A percentile compares a stretch with the other conserved stretches of the same genome.
phyloP scores from a whole-genome alignment of 2,888 invertebrate genomes.

The Tenthredo distinguenda region DNA sequence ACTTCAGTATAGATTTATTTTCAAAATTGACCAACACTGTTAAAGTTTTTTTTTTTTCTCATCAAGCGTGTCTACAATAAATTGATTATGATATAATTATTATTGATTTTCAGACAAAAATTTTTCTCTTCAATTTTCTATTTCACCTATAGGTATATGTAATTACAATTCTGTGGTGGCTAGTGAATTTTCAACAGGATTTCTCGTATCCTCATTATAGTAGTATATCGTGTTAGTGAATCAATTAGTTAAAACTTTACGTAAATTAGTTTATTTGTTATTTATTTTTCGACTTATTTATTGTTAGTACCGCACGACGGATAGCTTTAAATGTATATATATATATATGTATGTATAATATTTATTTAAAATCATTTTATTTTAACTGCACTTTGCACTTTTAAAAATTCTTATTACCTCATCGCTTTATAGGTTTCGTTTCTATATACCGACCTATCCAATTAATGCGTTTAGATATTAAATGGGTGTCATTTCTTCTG shows the following conservation, averaged over 20 bases:
- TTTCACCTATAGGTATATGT: neutral
- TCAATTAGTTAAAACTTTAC: neutral
- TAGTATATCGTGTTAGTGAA: conserved; percentile 3
- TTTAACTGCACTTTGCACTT: neutral
- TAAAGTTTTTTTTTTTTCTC: neutral
- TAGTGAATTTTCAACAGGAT: conserved; percentile 1
- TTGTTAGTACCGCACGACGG: neutral
- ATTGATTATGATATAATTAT: neutral
- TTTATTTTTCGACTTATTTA: neutral
- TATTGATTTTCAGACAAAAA: neutral
- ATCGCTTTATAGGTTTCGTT: neutral
- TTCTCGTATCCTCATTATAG: neutral
- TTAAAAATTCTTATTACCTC: neutral
- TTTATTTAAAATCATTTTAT: neutral
- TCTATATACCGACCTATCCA: neutral
- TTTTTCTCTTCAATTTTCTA: neutral
- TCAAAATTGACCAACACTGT: conserved; percentile 3
- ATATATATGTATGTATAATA: neutral
- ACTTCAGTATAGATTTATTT: neutral
- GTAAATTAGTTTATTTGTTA: neutral
- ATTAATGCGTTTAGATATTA: neutral
- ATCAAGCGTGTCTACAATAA: neutral
- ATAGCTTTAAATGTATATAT: neutral
- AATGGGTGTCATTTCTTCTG: neutral
- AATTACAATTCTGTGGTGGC: neutral